phyloP scores from a whole-genome alignment of 1,140 invertebrate species.

The Philaenus spumarius region DNA sequence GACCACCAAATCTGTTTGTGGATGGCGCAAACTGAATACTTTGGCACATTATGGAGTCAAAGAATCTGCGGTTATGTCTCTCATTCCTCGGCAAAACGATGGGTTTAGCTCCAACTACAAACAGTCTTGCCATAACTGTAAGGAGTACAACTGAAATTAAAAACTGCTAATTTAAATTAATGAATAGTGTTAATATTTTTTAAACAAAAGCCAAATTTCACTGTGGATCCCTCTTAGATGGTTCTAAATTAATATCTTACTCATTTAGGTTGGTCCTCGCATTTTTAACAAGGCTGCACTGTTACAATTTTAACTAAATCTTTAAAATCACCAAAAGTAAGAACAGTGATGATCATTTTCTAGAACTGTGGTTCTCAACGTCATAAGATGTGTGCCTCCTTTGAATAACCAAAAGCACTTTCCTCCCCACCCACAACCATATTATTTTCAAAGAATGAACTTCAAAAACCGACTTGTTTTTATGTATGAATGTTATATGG shows the following conservation, averaged over 20 bases:
- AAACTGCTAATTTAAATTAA: background rate
- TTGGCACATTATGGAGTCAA: constrained; percentile 89
- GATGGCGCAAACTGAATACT: constrained; percentile 88
- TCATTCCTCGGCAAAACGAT: constrained; percentile 83
- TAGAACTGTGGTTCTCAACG: too few species aligned
- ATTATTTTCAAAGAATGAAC: too few species aligned
- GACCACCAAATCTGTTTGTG: constrained; percentile 80
- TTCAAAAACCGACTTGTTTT: too few species aligned
- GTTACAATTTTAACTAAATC: background rate
- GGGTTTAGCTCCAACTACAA: constrained; percentile 70
- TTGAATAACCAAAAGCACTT: too few species aligned
- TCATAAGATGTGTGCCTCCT: too few species aligned
- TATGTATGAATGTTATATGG: too few species aligned
- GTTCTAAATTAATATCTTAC: constrained; percentile 24
- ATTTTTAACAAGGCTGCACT: too few species aligned
- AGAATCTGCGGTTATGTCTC: constrained; percentile 89
- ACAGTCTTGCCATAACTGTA: constrained; percentile 73
- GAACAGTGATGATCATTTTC: too few species aligned
- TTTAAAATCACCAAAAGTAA: too few species aligned
- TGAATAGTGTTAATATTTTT: background rate
- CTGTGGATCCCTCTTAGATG: constrained; percentile 15
- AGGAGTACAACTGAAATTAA: constrained; percentile 23
- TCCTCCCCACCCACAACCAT: too few species aligned
- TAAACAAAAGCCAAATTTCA: background rate
- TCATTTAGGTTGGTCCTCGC: too few species aligned